Base-by-base conservation (phyloP, 2,113 vertebrate species). In the Catagonus wagneri region DNA sequence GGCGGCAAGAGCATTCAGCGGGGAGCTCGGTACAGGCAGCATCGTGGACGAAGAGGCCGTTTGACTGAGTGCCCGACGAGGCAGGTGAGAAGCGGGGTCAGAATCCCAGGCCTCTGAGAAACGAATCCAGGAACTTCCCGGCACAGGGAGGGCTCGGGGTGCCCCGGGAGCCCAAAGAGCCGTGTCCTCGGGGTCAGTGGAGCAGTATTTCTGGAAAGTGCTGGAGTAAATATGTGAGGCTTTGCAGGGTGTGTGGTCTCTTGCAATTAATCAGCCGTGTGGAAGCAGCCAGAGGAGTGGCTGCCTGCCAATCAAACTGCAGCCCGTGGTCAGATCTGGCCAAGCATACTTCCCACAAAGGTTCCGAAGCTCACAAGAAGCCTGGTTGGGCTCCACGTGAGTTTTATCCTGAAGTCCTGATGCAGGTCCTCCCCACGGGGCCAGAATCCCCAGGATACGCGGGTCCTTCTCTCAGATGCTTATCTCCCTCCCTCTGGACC, bases 1-100 rank as follows among this genome's bases (percentile, higher is more conserved):
- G 1, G 6, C 3, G 32, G 16, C 4, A 4, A 39, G 7, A 22
- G 5, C 1, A 6, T 12, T 17, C 13, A 1, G 61, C 25, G 36
- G 32, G 75, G 80, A 6, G 10, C 50, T 27, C 23, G 66, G 36
- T 20, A 58, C 1, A 0, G 52, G 13, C 2, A 0, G 54, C 6
- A 2, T 61, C 58, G 10, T 16, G 32, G 29, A 65, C 22, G 11
- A 19, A 14, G 3, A 13, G 7, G 20, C 7, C 23, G 0, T 29
- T 15, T 15, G 2, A 68, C 79, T 36, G 50, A 90, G 19, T 81
- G 15, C 79, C n/a, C 2, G 6, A 58, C 50, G 12, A 32, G 52
- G 14, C 69, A 58, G 44, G 58, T 29, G 58, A 32, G 76, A 34
- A 36, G 27, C 5, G 13, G 60, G 69, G 6, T 54, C n/a, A 7